These are phyloP conservation scores for Ceramica pisi DNA, from an alignment of 2,888 invertebrate species.

Conservation along the genomic window DNA sequence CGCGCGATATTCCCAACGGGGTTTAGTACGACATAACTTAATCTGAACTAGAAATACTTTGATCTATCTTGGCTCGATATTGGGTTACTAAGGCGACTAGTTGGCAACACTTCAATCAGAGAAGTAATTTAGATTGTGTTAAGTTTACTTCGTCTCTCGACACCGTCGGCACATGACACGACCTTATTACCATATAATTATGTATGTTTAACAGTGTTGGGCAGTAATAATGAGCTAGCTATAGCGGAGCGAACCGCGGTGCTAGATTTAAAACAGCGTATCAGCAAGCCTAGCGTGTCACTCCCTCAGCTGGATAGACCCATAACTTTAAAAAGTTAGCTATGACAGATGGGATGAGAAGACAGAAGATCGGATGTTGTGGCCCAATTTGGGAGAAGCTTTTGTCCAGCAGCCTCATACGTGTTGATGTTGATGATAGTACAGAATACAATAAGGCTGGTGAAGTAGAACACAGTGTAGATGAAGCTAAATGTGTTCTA, in stretches of 20 bases:
- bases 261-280: background rate
- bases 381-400: background rate
- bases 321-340: too few species aligned
- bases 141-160: too few species aligned
- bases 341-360: background rate
- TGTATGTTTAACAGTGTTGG: too few species aligned
- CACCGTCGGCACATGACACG: too few species aligned
- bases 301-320: background rate
- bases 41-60: slow-evolving; percentile 19
- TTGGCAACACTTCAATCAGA: slow-evolving; percentile 15
- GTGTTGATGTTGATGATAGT: background rate
- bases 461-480: slow-evolving; percentile 18
- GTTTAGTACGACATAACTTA: slow-evolving; percentile 24
- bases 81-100: background rate
- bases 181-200: too few species aligned
- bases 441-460: background rate
- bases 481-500: slow-evolving; percentile 34
- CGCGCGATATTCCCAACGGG: slow-evolving; percentile 18
- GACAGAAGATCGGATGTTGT: background rate
- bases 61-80: slow-evolving; percentile 4
- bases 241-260: too few species aligned
- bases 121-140: slow-evolving; percentile 12
- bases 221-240: too few species aligned
- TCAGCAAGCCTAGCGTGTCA: background rate
- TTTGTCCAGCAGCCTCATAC: background rate